Evolutionary conservation across 1,140 invertebrate genomes (phyloP), one percentile per base, ranked within the genome.

Genomic region (Cotesia glomerata): DNA sequence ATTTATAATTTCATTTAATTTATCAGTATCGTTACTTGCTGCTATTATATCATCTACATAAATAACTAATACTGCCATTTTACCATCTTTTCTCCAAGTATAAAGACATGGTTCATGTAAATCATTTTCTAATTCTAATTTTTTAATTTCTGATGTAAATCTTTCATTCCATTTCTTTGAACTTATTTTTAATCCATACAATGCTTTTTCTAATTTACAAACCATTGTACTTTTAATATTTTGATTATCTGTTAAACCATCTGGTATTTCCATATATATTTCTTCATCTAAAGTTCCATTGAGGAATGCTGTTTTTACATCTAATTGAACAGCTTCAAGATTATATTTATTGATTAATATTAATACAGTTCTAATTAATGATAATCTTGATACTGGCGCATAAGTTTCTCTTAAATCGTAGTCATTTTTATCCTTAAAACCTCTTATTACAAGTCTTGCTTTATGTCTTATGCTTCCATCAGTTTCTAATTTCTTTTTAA

Each of bases 261-360:
- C 73, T 5, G 83, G 83, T 59, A 80, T 80, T 71, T 79, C 76
- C 84, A 88, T 87, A 65, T 82, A 87, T 4, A 88, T 81, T n/a
- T 87, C 81, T 73, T 81, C 80, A 35, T 85, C 69, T 7, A 86
- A n/a, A 14, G 65, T 63, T 7, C 80, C 80, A 64, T 85, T 73
- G 0, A 86, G 64, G 70, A 82, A 87, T 4, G 83, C 82, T 9
- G 80, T 85, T 59, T 76, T 78, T 0, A 85, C 78, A 74, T 86
- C 85, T 14, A 82, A 66, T 70, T 86, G 84, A 14, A 63, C 13
- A 3, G 82, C 67, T 5, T 79, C 32, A 32, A 80, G 67, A 61
- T 78, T 68, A 34, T 74, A 61, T 36, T 73, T 74, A 51, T 75
- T 76, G 4, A 71, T 65, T 26, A 74, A 65, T 0, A 69, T 9